Base-by-base conservation (phyloP, 2,113 vertebrate species). In the Xerus inauris region DNA sequence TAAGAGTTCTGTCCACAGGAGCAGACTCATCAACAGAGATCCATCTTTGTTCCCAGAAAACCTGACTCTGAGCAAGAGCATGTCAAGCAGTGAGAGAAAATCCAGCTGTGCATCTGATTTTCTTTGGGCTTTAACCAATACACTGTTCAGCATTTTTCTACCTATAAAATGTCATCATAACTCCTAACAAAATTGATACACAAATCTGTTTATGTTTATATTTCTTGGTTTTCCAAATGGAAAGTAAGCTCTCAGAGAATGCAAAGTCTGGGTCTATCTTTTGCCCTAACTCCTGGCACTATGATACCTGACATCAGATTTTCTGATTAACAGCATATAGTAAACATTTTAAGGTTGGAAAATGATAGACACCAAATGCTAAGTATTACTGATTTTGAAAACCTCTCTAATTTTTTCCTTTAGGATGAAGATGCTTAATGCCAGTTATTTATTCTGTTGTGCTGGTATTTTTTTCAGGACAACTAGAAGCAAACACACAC, bases 321-420 rank as follows among this genome's bases (percentile, higher is more conserved):
- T 91, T 42, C 32, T 88, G 14, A 94, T 6, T 59, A 89, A 92
- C 0, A 94, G 54, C 54, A 90, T 7, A 88, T 8, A 64, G 2
- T 13, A 69, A 93, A 51, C 38, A 67, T 28, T 84, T 95, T 92
- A 83, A 81, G 76, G 49, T 40, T 83, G 59, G 79, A 95, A 96
- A 92, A 92, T 82, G 32, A 45, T 22, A 73, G 38, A 26, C 4
- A 76, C 51, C 73, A 79, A 38, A 93, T 51, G 62, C 42, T 89
- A 81, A 81, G 20, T 51, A 89, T 0, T 69, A 35, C 19, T 80
- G 42, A 87, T 57, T 89, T 79, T 92, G 40, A 86, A 94, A 93
- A 71, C 3, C 16, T 73, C 57, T 76, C 65, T 86, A 30, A 67
- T 84, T 59, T 88, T 69, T 69, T 62, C 59, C 64, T 96, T 86